Evolutionary conservation across 2,888 invertebrate genomes (phyloP), one percentile per base, ranked within the genome.

Genomic region (Phyto melanocephala): DNA sequence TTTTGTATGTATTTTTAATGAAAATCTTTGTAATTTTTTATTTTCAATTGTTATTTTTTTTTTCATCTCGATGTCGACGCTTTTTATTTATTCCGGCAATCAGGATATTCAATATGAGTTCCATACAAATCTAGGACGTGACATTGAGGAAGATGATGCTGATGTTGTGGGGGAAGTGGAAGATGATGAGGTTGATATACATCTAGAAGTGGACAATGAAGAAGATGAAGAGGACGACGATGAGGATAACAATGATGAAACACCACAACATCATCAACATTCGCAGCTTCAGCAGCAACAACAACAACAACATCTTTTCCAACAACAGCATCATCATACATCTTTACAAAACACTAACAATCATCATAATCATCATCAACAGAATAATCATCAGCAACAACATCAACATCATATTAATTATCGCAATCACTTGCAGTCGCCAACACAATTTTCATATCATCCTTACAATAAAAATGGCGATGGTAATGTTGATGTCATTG

Each of bases 71-170:
- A 52, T 42, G n/a, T 22, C 15, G 28, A 6, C 28, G n/a, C 20
- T 22, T 58, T 4, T 6, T 7, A 35, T 13, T 70, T 24, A 52
- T 37, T 40, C 20, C 50, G 75, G 35, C n/a, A 80, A 91, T 35
- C 92, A 93, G 89, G 92, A 92, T 20, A 93, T 93, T 22, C 93
- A 93, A 88, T 93, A 93, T 86, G 93, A 93, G 1, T 90, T 92
- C 71, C 93, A 93, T 72, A 88, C 88, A 81, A 90, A 88, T 80
- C 86, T 88, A 47, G 88, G 88, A 52, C 88, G 86, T 87, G 87
- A 88, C 37, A 86, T 84, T 70, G 85, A 85, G 42, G 84, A 84
- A 20, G 84, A 81, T 45, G 86, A 85, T 54, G 83, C 83, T 67
- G 86, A 85, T 52, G 84, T 80, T 54, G 85, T 80, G 77, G 88